Percentiles rank a stretch among this genome's conserved stretches.
Evolutionary conservation across 2,113 vertebrate species (phyloP).

Genomic region (Dromas ardeola): DNA sequence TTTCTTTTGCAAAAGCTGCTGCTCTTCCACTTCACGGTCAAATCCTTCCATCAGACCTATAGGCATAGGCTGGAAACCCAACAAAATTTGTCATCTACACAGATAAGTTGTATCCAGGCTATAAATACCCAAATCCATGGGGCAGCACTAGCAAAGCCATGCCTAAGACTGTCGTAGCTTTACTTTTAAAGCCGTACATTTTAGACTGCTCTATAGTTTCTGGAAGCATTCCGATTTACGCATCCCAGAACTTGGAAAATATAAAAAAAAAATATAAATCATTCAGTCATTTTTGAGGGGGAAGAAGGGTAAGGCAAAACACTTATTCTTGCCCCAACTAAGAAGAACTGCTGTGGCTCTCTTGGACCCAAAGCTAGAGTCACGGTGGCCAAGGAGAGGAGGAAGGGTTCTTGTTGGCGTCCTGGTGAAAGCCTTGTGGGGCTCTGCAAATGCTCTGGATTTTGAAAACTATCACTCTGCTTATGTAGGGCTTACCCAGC

Average conservation of each 20-base stretch:
- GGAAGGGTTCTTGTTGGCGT: not conserved
- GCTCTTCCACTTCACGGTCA: not conserved
- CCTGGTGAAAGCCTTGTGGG: not conserved
- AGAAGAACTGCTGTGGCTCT: accelerated
- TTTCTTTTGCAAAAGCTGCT: not conserved
- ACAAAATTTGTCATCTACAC: not conserved
- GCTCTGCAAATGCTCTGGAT: not conserved
- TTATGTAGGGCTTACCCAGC: not conserved
- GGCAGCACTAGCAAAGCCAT: not conserved
- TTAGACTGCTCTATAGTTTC: not conserved
- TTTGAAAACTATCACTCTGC: not conserved
- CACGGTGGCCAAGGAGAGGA: accelerated
- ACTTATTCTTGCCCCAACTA: not conserved
- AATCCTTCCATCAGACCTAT: not conserved
- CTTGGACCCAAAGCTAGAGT: not conserved
- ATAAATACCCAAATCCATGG: not conserved
- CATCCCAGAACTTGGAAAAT: not conserved
- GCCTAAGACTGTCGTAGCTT: not conserved
- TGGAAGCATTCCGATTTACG: not conserved
- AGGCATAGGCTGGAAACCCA: not conserved
- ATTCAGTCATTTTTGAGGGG: not conserved
- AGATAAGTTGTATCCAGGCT: not conserved
- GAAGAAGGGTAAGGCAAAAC: not conserved
- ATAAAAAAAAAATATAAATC: not conserved
- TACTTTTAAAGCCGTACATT: not conserved